Conservation (phyloP, 1,140 invertebrate species). For the Eumeta japonica region DNA sequence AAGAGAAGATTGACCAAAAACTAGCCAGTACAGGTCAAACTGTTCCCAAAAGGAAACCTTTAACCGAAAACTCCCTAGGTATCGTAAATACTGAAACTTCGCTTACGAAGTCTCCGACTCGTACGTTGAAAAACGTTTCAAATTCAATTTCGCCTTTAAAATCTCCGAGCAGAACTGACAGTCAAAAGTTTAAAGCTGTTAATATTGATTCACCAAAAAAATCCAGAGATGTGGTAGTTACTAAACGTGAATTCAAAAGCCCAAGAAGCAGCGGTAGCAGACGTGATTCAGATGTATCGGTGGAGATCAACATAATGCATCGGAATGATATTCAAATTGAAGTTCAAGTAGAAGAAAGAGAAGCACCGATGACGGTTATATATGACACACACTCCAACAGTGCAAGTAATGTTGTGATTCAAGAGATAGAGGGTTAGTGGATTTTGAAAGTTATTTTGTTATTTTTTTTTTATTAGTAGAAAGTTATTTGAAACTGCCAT, state of each 20-base stretch:
- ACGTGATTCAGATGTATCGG: slow-evolving; percentile 45
- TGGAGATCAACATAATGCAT: slow-evolving; percentile 54
- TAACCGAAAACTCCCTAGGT: slow-evolving; percentile 40
- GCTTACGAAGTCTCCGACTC: slow-evolving; percentile 27
- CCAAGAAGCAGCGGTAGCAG: slow-evolving; percentile 25
- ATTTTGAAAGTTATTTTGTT: not conserved
- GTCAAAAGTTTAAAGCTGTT: slow-evolving; percentile 22
- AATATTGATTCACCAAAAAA: slow-evolving; percentile 16
- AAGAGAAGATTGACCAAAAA: slow-evolving; percentile 55
- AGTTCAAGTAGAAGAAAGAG: slow-evolving; percentile 51
- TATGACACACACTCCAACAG: slow-evolving; percentile 23
- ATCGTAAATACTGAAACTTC: slow-evolving; percentile 21
- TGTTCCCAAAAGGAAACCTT: slow-evolving; percentile 39
- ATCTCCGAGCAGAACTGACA: slow-evolving; percentile 14
- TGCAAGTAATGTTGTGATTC: slow-evolving; percentile 31
- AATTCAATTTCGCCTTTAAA: slow-evolving; percentile 24
- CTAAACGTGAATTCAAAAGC: slow-evolving; percentile 40
- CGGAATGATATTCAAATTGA: slow-evolving; percentile 53
- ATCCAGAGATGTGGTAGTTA: slow-evolving; percentile 30
- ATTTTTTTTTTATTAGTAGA: slow-evolving; percentile 1
- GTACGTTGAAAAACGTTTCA: slow-evolving; percentile 14
- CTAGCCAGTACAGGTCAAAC: slow-evolving; percentile 42
- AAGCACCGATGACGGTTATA: slow-evolving; percentile 37
- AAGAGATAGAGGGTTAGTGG: slow-evolving; percentile 43
- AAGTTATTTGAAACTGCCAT: slow-evolving; percentile 15